Evolutionary conservation across 1,140 invertebrate species (phyloP).

Genomic region (Bombyx mandarina): DNA sequence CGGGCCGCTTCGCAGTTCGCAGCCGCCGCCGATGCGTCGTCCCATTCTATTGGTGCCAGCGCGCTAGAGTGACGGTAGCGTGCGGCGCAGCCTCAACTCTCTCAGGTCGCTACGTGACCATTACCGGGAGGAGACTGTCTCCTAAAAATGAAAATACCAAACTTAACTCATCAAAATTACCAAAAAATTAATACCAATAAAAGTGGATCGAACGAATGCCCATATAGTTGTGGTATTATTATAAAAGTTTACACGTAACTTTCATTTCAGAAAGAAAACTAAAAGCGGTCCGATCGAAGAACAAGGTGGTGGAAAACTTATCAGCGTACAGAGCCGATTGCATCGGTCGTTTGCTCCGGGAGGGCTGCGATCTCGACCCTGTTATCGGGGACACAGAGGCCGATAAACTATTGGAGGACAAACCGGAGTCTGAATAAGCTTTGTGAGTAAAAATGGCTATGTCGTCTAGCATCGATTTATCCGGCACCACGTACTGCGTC

Average conservation of each 20-base stretch:
- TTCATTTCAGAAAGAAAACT: constrained; percentile 53
- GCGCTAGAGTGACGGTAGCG: too few relatives aligned
- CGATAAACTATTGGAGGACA: constrained; percentile 54
- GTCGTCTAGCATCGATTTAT: constrained; percentile 56
- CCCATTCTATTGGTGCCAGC: too few relatives aligned
- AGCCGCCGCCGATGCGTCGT: too few relatives aligned
- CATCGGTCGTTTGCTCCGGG: constrained; percentile 54
- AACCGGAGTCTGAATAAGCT: constrained; percentile 12
- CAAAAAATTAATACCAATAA: too few relatives aligned
- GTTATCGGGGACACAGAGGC: constrained; percentile 58
- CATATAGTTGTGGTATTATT: not conserved
- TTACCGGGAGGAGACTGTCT: too few relatives aligned
- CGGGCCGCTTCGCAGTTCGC: too few relatives aligned
- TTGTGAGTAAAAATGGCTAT: constrained; percentile 62
- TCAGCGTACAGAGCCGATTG: constrained; percentile 57
- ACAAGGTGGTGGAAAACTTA: constrained; percentile 57
- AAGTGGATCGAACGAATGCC: too few relatives aligned
- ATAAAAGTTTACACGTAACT: too few relatives aligned
- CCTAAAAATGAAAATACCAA: too few relatives aligned
- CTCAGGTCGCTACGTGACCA: too few relatives aligned
- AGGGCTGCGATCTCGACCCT: constrained; percentile 58
- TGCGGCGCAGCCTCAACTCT: too few relatives aligned
- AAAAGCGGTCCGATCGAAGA: constrained; percentile 46
- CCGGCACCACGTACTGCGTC: constrained; percentile 71
- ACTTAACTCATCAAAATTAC: too few relatives aligned